Evolutionary conservation across 2,797 vertebrate species (phyloP), one percentile per base, ranked within the genome.

Genomic region (Glossophaga mutica): DNA sequence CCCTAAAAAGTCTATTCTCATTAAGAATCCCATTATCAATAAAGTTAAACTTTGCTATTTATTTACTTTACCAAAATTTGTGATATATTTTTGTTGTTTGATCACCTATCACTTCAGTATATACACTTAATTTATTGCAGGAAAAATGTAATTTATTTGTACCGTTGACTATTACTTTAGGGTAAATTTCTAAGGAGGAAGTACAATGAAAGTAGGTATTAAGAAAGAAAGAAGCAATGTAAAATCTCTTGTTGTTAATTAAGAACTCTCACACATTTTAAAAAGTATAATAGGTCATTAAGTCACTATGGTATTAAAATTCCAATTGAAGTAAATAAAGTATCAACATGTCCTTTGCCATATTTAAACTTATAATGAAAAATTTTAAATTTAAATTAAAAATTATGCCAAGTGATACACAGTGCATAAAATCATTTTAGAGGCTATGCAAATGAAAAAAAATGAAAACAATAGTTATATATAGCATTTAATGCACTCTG

Each of bases 301-400:
- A 79, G 77, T 79, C 76, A 90, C 26, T 42, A 26, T 44, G 12
- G 12, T 26, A 29, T 59, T 67, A 55, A 81, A 57, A 84, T 26
- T 92, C 34, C 52, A 44, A 73, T 71, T 81, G 26, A 95, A 84
- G 84, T 22, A 52, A 95, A 82, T 22, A 52, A 95, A 82, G 3
- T 67, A 57, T 59, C 71, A 59, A 37, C 62, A 82, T 59, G 29
- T 37, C 44, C 52, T 59, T 91, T 67, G 34, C 21, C 34, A 32
- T 90, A 83, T 44, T 90, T 91, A 88, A 94, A 87, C 39, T 74
- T 70, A 65, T 1, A 26, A 90, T n/a, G 16, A 77, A 92, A 94
- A 34, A 24, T 5, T 82, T 77, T 37, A 32, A 3, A 24, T 48
- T 85, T 73, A 24, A 70, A n/a, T 78, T 39, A 15, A 94, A 96